Base-by-base conservation (phyloP, 2,797 vertebrate species). In the Oceanodroma leucorhoa region DNA sequence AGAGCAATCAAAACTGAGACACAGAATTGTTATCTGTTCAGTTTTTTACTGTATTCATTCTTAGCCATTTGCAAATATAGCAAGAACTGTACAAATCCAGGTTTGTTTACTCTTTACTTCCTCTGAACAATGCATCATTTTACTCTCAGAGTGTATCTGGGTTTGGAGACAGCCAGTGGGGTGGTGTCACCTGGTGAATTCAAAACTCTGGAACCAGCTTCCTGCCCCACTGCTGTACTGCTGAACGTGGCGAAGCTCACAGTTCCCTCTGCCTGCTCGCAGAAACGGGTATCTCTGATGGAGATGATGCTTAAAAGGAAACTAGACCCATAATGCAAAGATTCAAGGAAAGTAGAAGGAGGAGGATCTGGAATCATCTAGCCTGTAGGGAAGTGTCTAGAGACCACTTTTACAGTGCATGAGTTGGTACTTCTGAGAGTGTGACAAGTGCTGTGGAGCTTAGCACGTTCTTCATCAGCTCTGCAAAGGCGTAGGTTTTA, bases 171-270 rank as follows among this genome's bases (percentile, higher is more conserved):
- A 65, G 38, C 7, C 3, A 2, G 30, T 45, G 34, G 22, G 17
- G 1, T 26, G 13, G 7, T 66, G 36, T 73, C 40, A 36, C 18
- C 9, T 9, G 27, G 34, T 43, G 34, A 60, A 7, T 51, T 46
- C 40, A 22, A 43, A 79, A 27, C 27, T 54, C 32, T 64, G 41
- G 46, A 67, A 61, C 0, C 5, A 75, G 24, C 30, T 70, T 85
- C n/a, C 60, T 46, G 19, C 27, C 32, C 38, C 9, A 4, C 14
- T 46, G 51, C 54, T 83, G 54, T 65, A 14, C 2, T 20, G 20
- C 29, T 26, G 32, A 48, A 58, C 0, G 0, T 2, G 1, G 14
- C 2, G 5, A 73, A 51, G 26, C 27, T 73, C 26, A 46, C 13
- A 18, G 24, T 54, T 82, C 30, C 23, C 34, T 71, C 4, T 2